Evolutionary conservation across 2,797 vertebrate genomes (phyloP).

Genomic region (Odontamblyopus lacepedii): DNA sequence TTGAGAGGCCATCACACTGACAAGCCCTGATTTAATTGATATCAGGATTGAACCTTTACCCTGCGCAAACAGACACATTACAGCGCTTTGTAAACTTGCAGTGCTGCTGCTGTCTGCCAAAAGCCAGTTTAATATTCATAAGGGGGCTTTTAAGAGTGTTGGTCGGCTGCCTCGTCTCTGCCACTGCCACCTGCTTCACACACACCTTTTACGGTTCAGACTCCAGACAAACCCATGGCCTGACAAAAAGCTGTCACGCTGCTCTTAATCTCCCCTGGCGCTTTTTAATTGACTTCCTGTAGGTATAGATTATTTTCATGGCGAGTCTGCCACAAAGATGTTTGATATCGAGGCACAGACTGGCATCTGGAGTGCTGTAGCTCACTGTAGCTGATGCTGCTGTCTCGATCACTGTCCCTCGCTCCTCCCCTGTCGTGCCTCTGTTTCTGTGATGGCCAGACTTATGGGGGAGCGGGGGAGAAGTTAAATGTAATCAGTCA

Average conservation of each 20-base stretch:
- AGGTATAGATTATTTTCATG: slow-evolving; percentile 90
- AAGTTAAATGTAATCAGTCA: slow-evolving; percentile 76
- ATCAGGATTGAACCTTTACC: slow-evolving; percentile 83
- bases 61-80: slow-evolving; percentile 91
- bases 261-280: slow-evolving; percentile 93
- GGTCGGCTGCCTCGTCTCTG: slow-evolving; percentile 64
- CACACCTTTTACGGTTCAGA: slow-evolving; percentile 52
- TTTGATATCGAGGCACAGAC: slow-evolving; percentile 77
- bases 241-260: slow-evolving; percentile 87
- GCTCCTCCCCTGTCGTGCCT: slow-evolving; percentile 14
- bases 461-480: slow-evolving; percentile 63
- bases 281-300: slow-evolving; percentile 95
- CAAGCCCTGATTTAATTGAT: slow-evolving; percentile 93
- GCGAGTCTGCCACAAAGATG: slow-evolving; percentile 84
- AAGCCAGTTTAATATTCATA: slow-evolving; percentile 94
- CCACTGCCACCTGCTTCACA: slow-evolving; percentile 32
- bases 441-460: slow-evolving; percentile 64
- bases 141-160: slow-evolving; percentile 86
- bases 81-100: slow-evolving; percentile 91
- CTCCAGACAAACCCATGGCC: slow-evolving; percentile 79
- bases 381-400: slow-evolving; percentile 61
- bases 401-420: slow-evolving; percentile 43
- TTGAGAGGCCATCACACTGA: slow-evolving; percentile 92
- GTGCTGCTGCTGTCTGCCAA: slow-evolving; percentile 86
- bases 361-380: slow-evolving; percentile 72